Evolutionary conservation across 2,888 invertebrate species (phyloP), one percentile per base, ranked within the genome.

Genomic region (Synergus japonicus): DNA sequence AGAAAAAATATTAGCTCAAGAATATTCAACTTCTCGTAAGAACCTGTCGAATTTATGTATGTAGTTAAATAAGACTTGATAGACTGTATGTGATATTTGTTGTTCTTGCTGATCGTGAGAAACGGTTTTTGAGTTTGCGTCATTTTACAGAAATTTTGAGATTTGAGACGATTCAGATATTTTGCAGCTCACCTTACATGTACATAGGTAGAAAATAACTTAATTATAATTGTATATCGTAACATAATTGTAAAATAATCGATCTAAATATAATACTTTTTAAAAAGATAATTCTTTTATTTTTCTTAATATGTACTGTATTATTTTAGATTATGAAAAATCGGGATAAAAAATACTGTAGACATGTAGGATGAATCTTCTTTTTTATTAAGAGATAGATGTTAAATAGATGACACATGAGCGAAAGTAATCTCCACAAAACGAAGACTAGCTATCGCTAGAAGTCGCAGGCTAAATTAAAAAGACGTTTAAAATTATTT

Each of bases 71-170:
- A 65, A 58, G 65, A 76, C 65, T 78, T 65, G 15, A 65, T 65
- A 78, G 64, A 78, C 78, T 78, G 58, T 78, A 76, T 78, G 78
- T 78, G 78, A 78, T 78, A 76, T 49, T 64, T 77, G 69, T 73
- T 49, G 9, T 49, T 73, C 46, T 73, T 49, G 15, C 22, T 22
- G 18, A 10, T 73, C 49, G 29, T 9, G 49, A 73, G 15, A 49
- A 8, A 54, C 15, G 18, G 37, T 67, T 67, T 67, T 67, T 67
- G 22, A 67, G 8, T 46, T 15, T 65, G 13, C 22, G 46, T 22
- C 18, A 46, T 46, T 13, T 10, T 67, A 46, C 10, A 18, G 67
- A 46, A 67, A 67, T 22, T 67, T 22, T 44, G 44, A 67, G 46
- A 49, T 44, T 67, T 43, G 9, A 49, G 18, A 37, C 46, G 37